Conservation (phyloP, 2,888 invertebrate genomes). For the Muscina levida region DNA sequence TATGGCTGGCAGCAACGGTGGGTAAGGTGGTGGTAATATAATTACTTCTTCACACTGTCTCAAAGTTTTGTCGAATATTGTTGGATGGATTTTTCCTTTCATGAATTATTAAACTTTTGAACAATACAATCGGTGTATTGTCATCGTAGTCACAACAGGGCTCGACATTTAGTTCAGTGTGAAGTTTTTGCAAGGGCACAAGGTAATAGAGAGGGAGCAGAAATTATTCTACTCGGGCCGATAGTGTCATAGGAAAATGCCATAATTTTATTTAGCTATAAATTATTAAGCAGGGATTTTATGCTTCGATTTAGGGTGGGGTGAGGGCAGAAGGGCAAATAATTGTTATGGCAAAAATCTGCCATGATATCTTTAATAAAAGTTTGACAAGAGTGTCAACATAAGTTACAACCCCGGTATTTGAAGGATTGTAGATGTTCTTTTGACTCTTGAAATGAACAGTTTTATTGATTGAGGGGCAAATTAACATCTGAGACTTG, state of each 20-base stretch:
- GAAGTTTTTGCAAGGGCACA: slow-evolving; percentile 11
- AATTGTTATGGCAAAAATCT: not conserved
- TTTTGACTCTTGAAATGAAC: not conserved
- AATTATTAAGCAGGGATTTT: slow-evolving; percentile 12
- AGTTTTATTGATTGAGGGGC: not conserved
- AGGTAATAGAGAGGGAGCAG: too few species aligned
- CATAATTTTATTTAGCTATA: not conserved
- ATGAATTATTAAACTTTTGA: slow-evolving; percentile 2
- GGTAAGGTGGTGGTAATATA: too few species aligned
- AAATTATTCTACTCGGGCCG: not conserved
- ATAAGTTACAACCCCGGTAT: not conserved
- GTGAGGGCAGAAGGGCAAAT: not conserved
- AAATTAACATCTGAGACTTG: too few species aligned
- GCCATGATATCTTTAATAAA: not conserved
- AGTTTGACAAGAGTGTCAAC: slow-evolving; percentile 19
- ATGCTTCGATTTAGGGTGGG: not conserved
- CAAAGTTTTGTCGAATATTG: too few species aligned
- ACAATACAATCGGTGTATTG: not conserved
- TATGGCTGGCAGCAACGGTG: too few species aligned
- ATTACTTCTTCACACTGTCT: too few species aligned
- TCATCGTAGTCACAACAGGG: not conserved
- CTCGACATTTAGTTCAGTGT: not conserved
- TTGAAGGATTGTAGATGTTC: not conserved
- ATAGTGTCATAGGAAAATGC: not conserved
- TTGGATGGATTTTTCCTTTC: not conserved